Evolutionary conservation across 1,140 invertebrate species (phyloP), one percentile per base, ranked within the genome.

Genomic region (Cotesia chilonis): DNA sequence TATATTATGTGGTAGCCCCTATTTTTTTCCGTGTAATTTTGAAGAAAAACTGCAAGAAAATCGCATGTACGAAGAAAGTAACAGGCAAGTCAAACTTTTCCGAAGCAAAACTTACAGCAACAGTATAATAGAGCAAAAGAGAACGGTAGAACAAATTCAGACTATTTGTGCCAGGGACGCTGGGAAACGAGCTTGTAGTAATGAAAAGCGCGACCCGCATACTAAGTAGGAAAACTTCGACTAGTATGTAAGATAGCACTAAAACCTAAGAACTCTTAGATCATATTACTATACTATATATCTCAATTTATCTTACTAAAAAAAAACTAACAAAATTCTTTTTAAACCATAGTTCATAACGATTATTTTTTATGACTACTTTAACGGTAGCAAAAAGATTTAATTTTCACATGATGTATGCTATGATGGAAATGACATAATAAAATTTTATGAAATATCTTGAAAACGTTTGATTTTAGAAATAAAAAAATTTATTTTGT

Each of bases 171-270:
- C 79, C 73, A 59, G 59, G 51, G 54, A 81, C 77, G 81, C 36
- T 76, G 76, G 78, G 80, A 79, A 81, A 82, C 80, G 82, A 85
- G 82, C 82, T 85, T 84, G 83, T 80, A 84, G 85, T 87, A 87
- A 87, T 87, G 85, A 87, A 87, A 87, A 87, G 85, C 85, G 85
- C 83, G 85, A 87, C 83, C 84, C 83, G 85, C 84, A 87, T 87
- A 87, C 83, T 83, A 87, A 87, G 85, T 85, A 85, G 83, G 78
- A 81, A 84, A 51, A 82, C 81, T 83, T 78, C 82, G 80, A 80
- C 82, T 80, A 81, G 82, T 81, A 78, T 74, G 75, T 74, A 78
- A 75, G 73, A 70, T 74, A 75, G 64, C 60, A 47, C 35, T 20
- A 41, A 37, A 14, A 47, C 41, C 41, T 20, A n/a, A 4, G 35